These are phyloP conservation scores for Papilio gigon DNA, from an alignment of 2,888 invertebrate species.

Conservation along the genomic window DNA sequence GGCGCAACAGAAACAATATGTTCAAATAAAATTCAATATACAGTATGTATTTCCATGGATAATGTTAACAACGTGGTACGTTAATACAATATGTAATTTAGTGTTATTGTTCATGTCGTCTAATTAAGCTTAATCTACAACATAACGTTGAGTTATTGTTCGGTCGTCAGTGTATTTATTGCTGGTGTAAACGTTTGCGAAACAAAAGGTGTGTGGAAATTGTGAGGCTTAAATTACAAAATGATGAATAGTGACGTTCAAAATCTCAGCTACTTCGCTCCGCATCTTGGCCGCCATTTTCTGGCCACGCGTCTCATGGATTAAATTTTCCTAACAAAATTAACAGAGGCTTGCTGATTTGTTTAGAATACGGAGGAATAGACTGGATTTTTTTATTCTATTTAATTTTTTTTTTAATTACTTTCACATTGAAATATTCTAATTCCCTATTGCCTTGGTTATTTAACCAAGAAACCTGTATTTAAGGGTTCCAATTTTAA, in stretches of 20 bases:
- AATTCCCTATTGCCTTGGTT: too few relatives aligned
- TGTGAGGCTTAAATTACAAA: constrained; percentile 47
- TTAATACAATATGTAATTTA: constrained; percentile 33
- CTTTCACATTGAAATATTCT: too few relatives aligned
- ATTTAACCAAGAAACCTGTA: too few relatives aligned
- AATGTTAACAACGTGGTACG: background rate
- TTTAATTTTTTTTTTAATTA: background rate
- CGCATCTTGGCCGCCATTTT: constrained; percentile 54
- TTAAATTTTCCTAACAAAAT: constrained; percentile 73
- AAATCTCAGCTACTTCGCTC: constrained; percentile 48
- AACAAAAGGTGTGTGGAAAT: constrained; percentile 43
- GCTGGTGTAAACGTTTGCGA: constrained; percentile 35
- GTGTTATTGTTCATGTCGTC: constrained; percentile 22
- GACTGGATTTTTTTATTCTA: background rate
- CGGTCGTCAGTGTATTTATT: constrained; percentile 38
- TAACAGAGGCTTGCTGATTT: constrained; percentile 57
- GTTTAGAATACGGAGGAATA: constrained; percentile 49
- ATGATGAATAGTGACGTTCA: constrained; percentile 55
- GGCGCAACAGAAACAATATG: too few relatives aligned
- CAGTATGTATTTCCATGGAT: background rate
- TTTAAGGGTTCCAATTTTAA: background rate
- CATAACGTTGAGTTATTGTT: constrained; percentile 40
- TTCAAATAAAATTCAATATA: too few relatives aligned
- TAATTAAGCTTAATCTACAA: constrained; percentile 37
- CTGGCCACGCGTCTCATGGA: constrained; percentile 56